Evolutionary conservation across 1,140 invertebrate species (phyloP).

Genomic region (Pachypeltis micranthus): DNA sequence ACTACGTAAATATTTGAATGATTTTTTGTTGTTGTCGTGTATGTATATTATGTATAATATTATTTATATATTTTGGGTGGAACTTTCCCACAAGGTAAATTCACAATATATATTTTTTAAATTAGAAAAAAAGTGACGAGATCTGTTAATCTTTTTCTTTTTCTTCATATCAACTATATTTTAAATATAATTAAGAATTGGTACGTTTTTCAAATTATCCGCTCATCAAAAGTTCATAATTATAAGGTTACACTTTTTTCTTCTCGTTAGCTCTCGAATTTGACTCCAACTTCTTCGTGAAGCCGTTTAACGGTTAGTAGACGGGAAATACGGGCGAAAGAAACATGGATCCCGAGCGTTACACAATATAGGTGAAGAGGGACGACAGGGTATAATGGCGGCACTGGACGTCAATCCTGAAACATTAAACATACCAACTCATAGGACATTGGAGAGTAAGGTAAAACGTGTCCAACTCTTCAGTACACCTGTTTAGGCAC

Average conservation of each 20-base stretch:
- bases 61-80: neutral
- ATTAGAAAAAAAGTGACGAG: conserved; percentile 6
- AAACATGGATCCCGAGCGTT: neutral
- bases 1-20: neutral
- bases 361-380: too few relatives aligned
- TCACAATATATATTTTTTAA: neutral
- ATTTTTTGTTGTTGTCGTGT: neutral
- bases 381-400: too few relatives aligned
- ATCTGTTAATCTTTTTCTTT: conserved; percentile 1
- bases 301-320: neutral
- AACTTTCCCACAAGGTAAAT: neutral
- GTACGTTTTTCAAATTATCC: neutral
- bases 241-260: neutral
- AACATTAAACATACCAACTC: too few relatives aligned
- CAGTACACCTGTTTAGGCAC: too few relatives aligned
- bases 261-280: neutral
- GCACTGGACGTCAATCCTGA: too few relatives aligned
- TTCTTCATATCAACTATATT: neutral
- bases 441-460: too few relatives aligned
- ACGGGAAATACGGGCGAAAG: neutral
- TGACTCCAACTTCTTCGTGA: neutral
- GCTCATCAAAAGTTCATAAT: neutral
- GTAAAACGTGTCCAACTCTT: too few relatives aligned
- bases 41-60: neutral
- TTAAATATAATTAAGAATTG: neutral